These are phyloP conservation scores for Diadumene lineata DNA, from an alignment of 92 coral and sea anemone species.

Conservation along the genomic window DNA sequence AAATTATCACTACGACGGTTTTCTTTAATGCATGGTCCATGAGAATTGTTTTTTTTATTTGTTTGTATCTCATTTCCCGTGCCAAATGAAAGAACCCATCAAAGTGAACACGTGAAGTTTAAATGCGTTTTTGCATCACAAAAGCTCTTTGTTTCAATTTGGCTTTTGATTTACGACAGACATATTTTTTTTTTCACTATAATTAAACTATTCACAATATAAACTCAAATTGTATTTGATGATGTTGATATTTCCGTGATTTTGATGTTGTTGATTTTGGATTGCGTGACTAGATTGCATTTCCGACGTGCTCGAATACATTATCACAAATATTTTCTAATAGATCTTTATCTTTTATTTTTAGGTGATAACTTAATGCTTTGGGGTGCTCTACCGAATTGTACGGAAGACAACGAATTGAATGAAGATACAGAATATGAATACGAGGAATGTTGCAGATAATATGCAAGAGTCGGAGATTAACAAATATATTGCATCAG, in stretches of 20 bases:
- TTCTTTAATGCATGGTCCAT: background rate
- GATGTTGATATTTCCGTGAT: background rate
- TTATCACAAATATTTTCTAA: background rate
- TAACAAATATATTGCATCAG: too few species aligned
- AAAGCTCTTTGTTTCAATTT: background rate
- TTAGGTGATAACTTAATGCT: constrained; percentile 71
- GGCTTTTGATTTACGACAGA: too few species aligned
- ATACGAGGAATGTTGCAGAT: constrained; percentile 90
- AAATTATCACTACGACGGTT: background rate
- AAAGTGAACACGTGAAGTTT: constrained; percentile 1
- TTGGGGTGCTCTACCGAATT: constrained; percentile 92
- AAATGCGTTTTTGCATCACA: background rate
- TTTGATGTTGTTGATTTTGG: background rate
- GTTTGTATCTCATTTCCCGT: background rate
- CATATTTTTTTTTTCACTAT: too few species aligned
- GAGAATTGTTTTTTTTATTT: background rate
- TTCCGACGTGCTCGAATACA: background rate
- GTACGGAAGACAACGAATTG: constrained; percentile 75
- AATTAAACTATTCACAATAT: background rate
- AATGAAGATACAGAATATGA: constrained; percentile 55
- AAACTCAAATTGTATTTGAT: background rate
- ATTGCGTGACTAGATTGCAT: background rate
- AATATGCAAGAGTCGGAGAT: too few species aligned
- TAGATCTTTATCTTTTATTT: background rate
- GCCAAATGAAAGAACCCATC: background rate